phyloP scores from a whole-genome alignment of 2,888 invertebrate genomes.

The Drosophila buzzatii region DNA sequence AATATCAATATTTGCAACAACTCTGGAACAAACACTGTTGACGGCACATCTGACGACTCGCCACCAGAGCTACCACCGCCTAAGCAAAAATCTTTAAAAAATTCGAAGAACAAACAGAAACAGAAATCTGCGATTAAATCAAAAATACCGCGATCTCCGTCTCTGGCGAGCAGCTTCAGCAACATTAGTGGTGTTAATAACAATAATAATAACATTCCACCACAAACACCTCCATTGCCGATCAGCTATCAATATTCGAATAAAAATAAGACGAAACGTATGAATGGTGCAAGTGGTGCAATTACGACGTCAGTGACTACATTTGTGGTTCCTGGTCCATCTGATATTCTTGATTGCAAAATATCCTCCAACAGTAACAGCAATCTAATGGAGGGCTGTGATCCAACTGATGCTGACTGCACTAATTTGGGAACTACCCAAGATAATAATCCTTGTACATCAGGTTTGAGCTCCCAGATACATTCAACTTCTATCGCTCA shows the following conservation, averaged over 20 bases:
- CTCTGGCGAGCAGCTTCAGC: constrained; percentile 78
- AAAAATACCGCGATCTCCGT: constrained; percentile 82
- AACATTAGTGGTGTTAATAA: constrained; percentile 63
- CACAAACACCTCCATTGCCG: constrained; percentile 84
- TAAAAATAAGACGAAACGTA: constrained; percentile 73
- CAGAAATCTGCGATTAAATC: constrained; percentile 77
- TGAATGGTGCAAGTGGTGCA: constrained; percentile 76
- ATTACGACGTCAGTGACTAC: constrained; percentile 44
- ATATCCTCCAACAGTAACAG: constrained; percentile 24
- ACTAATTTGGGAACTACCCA: constrained; percentile 16
- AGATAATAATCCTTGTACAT: constrained; percentile 16
- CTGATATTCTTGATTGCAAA: constrained; percentile 41
- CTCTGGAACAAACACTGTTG: constrained; percentile 35
- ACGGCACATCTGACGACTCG: constrained; percentile 52
- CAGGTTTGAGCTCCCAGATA: constrained; percentile 63
- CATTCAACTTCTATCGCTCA: constrained; percentile 42
- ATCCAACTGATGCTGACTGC: constrained; percentile 37
- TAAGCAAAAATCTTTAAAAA: constrained; percentile 82
- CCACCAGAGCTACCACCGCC: constrained; percentile 82
- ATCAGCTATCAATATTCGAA: constrained; percentile 73
- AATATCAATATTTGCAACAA: constrained; percentile 50
- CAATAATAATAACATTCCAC: constrained; percentile 68
- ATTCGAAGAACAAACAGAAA: constrained; percentile 75
- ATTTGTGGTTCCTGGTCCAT: constrained; percentile 39
- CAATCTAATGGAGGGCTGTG: constrained; percentile 37